Base-by-base conservation (phyloP, 2,888 invertebrate genomes). In the Prosapia bicincta region DNA sequence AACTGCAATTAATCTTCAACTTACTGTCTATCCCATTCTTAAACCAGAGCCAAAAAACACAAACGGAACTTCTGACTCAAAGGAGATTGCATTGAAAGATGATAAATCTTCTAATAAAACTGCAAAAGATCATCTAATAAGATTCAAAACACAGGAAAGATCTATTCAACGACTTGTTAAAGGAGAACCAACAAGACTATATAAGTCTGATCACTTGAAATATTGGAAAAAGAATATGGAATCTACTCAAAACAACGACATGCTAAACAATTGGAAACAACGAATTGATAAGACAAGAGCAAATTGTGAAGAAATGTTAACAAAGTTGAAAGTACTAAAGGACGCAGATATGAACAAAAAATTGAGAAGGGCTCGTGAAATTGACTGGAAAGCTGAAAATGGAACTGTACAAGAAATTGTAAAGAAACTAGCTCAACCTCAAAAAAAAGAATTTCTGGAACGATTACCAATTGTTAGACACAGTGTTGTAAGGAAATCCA, bases 281-380 rank as follows among this genome's bases (percentile, higher is more conserved):
- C 24, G 75, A n/a, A 71, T 78, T 23, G 78, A 78, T 26, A 76
- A 76, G 32, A 78, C 78, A 26, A 66, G 78, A 30, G 72, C 71
- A 32, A 78, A 66, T 26, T 78, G 78, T 66, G 78, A 78, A 38
- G 76, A 78, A 30, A 78, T 78, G 78, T 69, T 78, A 32, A 71
- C 72, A 25, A 78, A 78, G 43, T 66, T 78, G 43, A 76, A 74
- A 66, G 72, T 71, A 23, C 71, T 78, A 20, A 78, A 71, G 71
- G 78, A 78, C 6, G 71, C 73, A 38, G 75, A 78, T 65, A 28
- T 73, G 10, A 78, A 75, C 5, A 73, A 32, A 5, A 76, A 76
- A 69, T 20, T 20, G 6, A 13, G 26, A 26, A 66, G 74, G 15
- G 74, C 71, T 7, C 72, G 70, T 20, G 76, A 71, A 26, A 70